Evolutionary conservation across 2,888 invertebrate species (phyloP), one percentile per base, ranked within the genome.

Genomic region (Patella caerulea): DNA sequence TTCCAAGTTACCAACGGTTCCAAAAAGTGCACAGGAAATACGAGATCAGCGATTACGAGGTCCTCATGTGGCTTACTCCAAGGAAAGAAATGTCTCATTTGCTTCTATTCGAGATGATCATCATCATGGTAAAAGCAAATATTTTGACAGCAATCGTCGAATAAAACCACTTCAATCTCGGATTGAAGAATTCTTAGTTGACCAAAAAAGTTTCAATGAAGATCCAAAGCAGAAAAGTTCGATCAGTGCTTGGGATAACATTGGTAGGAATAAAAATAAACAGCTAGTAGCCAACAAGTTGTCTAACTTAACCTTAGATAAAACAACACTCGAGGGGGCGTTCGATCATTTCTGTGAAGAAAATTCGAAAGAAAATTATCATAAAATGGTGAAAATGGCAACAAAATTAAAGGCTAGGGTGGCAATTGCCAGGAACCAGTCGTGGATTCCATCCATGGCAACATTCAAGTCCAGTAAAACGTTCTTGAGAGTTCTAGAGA

Each of bases 271-370:
- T 19, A 78, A 15, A 76, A 79, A 73, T n/a, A 14, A 52, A 1
- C 80, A 77, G 12, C 54, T 80, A 12, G 78, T 80, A 3, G 82
- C 79, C 54, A 78, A 82, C 72, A 77, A 78, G 70, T 79, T 82
- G 45, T 73, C 73, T 2, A 79, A 75, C 11, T 70, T 83, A 1
- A 78, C 79, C 2, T 29, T 84, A 4, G 83, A 85, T 71, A 79
- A 81, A 17, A 53, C 77, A 17, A 81, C 81, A 73, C 71, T 88
- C 14, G 83, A 85, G 74, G 77, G 69, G 12, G 86, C 86, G 11
- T 88, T 88, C 76, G 84, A 88, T 73, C 77, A 84, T 24, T 86
- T 87, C 74, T 85, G 86, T 78, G 55, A 73, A 29, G 79, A 83
- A 45, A 79, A 78, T 45, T 78, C 81, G 2, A 71, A 78, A 12